Conservation (phyloP, 2,888 invertebrate species). For the Chrysomela aeneicollis region DNA sequence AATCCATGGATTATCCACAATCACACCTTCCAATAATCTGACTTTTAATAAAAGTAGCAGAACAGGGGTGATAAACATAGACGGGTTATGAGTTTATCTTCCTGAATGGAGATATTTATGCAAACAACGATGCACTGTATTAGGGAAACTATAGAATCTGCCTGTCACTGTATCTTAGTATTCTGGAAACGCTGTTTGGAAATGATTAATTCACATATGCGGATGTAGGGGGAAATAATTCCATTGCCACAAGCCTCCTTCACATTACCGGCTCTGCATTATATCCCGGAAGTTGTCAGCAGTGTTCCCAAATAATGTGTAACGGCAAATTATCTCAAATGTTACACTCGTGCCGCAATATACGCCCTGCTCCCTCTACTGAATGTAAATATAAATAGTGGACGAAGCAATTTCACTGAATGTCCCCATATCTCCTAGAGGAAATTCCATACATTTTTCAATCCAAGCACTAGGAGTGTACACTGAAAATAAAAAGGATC, state of each 20-base stretch:
- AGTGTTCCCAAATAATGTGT: conserved; percentile 42
- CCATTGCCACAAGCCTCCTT: conserved; percentile 38
- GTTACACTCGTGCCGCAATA: conserved; percentile 19
- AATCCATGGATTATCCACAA: too few relatives aligned
- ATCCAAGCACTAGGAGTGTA: too few relatives aligned
- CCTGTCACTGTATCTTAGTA: background rate
- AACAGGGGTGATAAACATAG: too few relatives aligned
- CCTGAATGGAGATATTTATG: too few relatives aligned
- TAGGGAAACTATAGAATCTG: background rate
- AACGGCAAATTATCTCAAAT: conserved; percentile 44
- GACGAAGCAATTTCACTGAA: background rate
- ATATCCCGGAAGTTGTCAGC: conserved; percentile 42
- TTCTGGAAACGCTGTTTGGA: conserved; percentile 35
- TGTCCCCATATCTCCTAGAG: background rate
- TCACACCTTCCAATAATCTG: too few relatives aligned
- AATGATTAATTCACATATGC: conserved; percentile 50
- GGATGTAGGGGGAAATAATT: conserved; percentile 46
- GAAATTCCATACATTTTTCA: too few relatives aligned
- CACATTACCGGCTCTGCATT: conserved; percentile 41
- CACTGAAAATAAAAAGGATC: too few relatives aligned
- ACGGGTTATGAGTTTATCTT: too few relatives aligned
- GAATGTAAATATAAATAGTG: conserved; percentile 17
- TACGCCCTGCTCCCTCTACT: background rate
- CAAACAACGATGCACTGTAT: background rate
- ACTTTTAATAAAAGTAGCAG: too few relatives aligned